These are phyloP conservation scores for Isichthys henryi DNA, from an alignment of 2,113 vertebrate species.

Conservation along the genomic window DNA sequence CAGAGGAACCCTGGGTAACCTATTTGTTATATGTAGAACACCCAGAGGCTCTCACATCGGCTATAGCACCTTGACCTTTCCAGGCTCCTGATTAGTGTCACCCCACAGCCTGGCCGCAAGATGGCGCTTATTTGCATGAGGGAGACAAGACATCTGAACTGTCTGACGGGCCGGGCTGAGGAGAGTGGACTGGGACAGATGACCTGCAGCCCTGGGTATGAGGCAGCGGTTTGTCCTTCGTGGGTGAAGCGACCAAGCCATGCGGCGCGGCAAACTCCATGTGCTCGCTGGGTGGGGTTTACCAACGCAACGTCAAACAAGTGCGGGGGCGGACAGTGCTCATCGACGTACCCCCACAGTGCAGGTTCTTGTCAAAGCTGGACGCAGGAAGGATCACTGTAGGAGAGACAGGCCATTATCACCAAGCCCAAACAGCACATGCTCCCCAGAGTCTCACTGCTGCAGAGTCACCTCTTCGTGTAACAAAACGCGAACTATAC, in stretches of 20 bases:
- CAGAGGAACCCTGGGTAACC: background rate
- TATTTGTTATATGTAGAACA: no score
- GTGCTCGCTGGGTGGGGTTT: background rate
- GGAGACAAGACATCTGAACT: background rate
- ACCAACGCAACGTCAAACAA: background rate
- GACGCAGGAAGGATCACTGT: conserved; percentile 92
- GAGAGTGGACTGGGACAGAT: background rate
- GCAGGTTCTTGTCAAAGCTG: conserved; percentile 78
- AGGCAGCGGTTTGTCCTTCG: background rate
- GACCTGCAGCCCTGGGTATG: background rate
- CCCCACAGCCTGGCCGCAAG: background rate
- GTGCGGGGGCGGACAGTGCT: conserved; percentile 27
- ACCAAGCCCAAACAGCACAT: background rate
- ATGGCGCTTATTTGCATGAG: background rate
- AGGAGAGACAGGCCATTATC: conserved; percentile 38
- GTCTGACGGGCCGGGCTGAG: background rate
- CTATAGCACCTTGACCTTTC: background rate
- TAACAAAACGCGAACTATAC: background rate
- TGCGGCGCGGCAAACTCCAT: background rate
- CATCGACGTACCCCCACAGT: conserved; percentile 80
- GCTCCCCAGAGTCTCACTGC: background rate
- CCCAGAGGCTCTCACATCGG: background rate
- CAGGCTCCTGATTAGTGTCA: background rate
- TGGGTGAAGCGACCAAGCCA: background rate
- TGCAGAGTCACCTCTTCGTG: background rate